These are phyloP conservation scores for Indicator maculatus DNA, from an alignment of 2,113 vertebrate genomes.

Conservation along the genomic window DNA sequence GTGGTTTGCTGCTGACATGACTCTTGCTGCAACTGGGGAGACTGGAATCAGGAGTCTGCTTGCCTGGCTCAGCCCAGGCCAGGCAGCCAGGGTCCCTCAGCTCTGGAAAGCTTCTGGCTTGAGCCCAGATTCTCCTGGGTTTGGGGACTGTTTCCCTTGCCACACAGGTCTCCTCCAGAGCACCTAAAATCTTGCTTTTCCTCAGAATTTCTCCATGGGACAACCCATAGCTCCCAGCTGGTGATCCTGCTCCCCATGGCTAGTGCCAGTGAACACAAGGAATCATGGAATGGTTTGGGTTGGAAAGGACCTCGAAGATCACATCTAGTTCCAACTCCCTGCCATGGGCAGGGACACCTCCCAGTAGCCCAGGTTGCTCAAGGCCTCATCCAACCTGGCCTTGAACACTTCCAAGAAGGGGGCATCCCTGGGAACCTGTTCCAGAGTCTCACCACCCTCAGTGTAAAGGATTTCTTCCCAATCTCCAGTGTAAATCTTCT, in stretches of 20 bases:
- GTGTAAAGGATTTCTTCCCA: too few relatives aligned
- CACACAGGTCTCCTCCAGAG: background rate
- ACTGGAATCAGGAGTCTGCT: background rate
- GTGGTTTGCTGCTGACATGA: background rate
- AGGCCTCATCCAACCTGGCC: too few relatives aligned
- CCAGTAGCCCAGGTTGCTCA: too few relatives aligned
- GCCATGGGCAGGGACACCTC: too few relatives aligned
- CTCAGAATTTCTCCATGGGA: background rate
- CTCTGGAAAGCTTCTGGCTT: background rate
- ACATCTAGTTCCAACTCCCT: too few relatives aligned
- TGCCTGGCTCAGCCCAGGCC: background rate
- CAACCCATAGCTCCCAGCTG: accelerated
- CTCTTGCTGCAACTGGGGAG: background rate
- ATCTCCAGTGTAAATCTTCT: too few relatives aligned
- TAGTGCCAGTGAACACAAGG: accelerated
- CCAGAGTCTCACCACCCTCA: too few relatives aligned
- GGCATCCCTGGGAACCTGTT: too few relatives aligned
- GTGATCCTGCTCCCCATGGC: background rate
- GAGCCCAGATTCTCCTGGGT: background rate
- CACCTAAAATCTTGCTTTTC: background rate
- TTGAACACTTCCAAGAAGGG: too few relatives aligned
- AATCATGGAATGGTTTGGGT: too few relatives aligned
- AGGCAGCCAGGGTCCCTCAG: background rate
- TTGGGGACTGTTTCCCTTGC: background rate
- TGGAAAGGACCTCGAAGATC: too few relatives aligned